Conservation (phyloP, 1,140 invertebrate species). For the Yoshiicerus persimilis region DNA sequence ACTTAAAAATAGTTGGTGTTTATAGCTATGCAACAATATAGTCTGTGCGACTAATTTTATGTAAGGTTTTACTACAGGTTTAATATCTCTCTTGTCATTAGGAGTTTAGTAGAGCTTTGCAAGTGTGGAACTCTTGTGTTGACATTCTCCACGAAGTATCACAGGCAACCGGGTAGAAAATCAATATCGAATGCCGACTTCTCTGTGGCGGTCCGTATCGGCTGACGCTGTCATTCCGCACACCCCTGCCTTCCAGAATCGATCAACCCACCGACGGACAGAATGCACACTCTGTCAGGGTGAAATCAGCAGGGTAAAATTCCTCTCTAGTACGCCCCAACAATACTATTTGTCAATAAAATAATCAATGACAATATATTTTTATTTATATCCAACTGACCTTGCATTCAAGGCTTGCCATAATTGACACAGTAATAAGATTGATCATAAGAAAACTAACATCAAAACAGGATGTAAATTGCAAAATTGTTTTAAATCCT, state of each 20-base stretch:
- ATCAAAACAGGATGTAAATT: neutral
- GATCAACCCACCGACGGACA: neutral
- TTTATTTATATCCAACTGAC: no score
- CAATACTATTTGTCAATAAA: no score
- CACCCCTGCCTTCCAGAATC: neutral
- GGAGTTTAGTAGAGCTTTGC: no score
- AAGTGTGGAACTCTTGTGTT: neutral
- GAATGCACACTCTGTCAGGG: neutral
- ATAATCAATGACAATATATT: neutral
- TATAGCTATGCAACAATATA: no score
- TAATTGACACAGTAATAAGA: no score
- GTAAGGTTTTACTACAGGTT: no score
- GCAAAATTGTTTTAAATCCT: no score
- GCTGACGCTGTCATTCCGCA: neutral
- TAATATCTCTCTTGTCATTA: no score
- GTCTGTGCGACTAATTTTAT: no score
- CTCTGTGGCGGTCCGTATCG: neutral
- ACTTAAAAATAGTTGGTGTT: no score
- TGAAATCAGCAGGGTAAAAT: neutral
- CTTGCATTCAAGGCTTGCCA: no score
- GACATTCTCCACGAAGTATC: neutral
- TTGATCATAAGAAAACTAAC: neutral
- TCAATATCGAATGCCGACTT: neutral
- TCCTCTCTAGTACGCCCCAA: no score
- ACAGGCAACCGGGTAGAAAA: constrained; percentile 4